Evolutionary conservation across 2,888 invertebrate species (phyloP).

Genomic region (Acleris laterana): DNA sequence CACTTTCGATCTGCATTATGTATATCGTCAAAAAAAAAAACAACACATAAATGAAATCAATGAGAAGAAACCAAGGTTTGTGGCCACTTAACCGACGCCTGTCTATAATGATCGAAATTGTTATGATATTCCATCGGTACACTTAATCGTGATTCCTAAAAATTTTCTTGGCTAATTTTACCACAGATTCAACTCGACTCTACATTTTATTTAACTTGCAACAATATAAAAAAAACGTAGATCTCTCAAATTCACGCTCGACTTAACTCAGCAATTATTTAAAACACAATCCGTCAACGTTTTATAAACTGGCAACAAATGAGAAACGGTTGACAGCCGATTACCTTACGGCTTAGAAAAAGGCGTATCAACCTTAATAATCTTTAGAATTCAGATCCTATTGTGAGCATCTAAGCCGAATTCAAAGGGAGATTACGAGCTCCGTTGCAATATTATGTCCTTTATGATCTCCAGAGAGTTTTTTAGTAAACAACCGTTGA

Average conservation of each 20-base stretch:
- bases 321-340: constrained; percentile 8
- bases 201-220: too few species aligned
- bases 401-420: constrained; percentile 31
- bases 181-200: too few species aligned
- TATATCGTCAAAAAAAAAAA: too few species aligned
- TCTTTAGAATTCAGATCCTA: constrained; percentile 26
- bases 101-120: too few species aligned
- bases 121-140: too few species aligned
- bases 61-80: too few species aligned
- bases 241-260: not conserved
- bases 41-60: too few species aligned
- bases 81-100: too few species aligned
- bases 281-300: not conserved
- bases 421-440: constrained; percentile 30
- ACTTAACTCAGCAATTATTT: not conserved
- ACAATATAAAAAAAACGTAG: too few species aligned
- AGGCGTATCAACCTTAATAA: constrained; percentile 27
- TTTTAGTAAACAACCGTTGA: not conserved
- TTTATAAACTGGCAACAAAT: not conserved
- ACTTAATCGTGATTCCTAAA: too few species aligned
- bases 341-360: constrained; percentile 21
- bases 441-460: constrained; percentile 13
- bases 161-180: too few species aligned
- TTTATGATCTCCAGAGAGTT: constrained; percentile 8
- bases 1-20: too few species aligned